phyloP scores from a whole-genome alignment of 2,113 vertebrate genomes.

The Atractosteus spatula region DNA sequence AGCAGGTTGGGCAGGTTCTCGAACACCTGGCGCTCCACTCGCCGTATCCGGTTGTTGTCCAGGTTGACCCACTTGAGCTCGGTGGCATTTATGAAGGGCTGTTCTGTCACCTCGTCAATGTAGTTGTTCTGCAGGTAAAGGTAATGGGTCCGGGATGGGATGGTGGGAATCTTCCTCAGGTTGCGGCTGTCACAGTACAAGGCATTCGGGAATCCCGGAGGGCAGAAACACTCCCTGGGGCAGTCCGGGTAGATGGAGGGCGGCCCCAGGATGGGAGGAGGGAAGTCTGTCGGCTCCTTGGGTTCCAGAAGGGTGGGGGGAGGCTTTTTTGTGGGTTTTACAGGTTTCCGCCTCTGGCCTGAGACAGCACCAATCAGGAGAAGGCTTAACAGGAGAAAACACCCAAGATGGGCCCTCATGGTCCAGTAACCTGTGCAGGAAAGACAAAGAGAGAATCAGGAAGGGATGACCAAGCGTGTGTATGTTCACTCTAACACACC shows the following conservation, averaged over 20 bases:
- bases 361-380: conserved; percentile 63
- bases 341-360: conserved; percentile 58
- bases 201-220: conserved; percentile 78
- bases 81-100: conserved; percentile 82
- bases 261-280: conserved; percentile 81
- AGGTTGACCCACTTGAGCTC: conserved; percentile 88
- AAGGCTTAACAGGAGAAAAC: conserved; percentile 71
- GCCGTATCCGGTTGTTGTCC: conserved; percentile 89
- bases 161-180: conserved; percentile 80
- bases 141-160: conserved; percentile 84
- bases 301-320: conserved; percentile 31
- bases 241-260: conserved; percentile 81
- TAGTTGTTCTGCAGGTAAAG: conserved; percentile 97
- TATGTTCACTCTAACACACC: too few relatives aligned
- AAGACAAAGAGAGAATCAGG: conserved; percentile 7
- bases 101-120: conserved; percentile 82
- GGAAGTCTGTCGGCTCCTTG: conserved; percentile 83
- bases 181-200: conserved; percentile 96
- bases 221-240: conserved; percentile 85
- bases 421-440: conserved; percentile 57
- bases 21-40: conserved; percentile 80
- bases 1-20: conserved; percentile 79
- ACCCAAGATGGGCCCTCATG: conserved; percentile 76
- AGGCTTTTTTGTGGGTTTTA: conserved; percentile 49
- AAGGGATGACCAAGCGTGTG: not conserved